phyloP scores from a whole-genome alignment of 1,140 invertebrate species.

The Lanistes nyassanus region DNA sequence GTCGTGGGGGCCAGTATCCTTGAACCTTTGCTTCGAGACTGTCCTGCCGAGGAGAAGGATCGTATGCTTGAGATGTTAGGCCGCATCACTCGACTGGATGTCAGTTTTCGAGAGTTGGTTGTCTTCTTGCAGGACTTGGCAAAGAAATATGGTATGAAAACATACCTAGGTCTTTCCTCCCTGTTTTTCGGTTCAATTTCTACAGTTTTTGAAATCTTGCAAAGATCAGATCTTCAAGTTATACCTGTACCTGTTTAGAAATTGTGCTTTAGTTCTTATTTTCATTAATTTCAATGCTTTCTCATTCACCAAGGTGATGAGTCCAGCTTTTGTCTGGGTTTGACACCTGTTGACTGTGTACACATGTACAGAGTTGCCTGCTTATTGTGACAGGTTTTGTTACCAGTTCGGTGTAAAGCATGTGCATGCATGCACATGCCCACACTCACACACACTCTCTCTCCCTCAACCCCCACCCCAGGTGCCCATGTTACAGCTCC shows the following conservation, averaged over 20 bases:
- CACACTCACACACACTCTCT: background rate
- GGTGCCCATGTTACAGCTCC: too few relatives aligned
- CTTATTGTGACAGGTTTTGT: too few relatives aligned
- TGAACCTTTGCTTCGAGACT: constrained; percentile 32
- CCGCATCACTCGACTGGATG: constrained; percentile 20
- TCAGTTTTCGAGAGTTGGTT: constrained; percentile 32
- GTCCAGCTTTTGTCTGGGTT: background rate
- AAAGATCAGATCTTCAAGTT: too few relatives aligned
- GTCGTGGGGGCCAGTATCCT: constrained; percentile 29
- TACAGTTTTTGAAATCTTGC: too few relatives aligned
- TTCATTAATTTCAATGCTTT: background rate
- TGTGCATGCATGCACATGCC: background rate
- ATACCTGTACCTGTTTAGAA: background rate
- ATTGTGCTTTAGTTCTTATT: too few relatives aligned
- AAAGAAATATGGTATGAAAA: constrained; percentile 27
- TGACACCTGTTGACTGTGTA: background rate
- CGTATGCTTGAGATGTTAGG: constrained; percentile 29
- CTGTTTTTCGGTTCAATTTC: too few relatives aligned
- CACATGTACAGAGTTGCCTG: background rate
- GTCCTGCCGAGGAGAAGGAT: constrained; percentile 19
- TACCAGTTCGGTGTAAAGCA: too few relatives aligned
- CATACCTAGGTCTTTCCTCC: too few relatives aligned
- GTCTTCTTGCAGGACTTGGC: constrained; percentile 25
- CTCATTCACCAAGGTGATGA: background rate
- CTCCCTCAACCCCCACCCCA: too few relatives aligned